Percentiles rank a stretch among this genome's conserved stretches.
These are phyloP conservation scores for Synergus gifuensis DNA, from an alignment of 2,888 invertebrate species.

Conservation along the genomic window DNA sequence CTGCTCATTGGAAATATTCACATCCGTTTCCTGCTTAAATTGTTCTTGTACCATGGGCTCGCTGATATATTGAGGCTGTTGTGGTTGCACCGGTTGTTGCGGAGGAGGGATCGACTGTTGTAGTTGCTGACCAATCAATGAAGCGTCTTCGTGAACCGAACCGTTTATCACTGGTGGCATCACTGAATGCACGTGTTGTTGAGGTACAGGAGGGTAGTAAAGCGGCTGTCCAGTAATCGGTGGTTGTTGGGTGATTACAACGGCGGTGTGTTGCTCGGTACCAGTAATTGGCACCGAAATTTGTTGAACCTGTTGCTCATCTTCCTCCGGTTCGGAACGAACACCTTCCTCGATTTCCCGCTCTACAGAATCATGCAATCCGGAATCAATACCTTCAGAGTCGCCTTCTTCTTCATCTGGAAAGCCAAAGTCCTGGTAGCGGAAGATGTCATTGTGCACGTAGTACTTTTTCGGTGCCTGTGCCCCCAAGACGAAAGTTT, in stretches of 20 bases:
- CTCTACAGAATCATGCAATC: slow-evolving; percentile 67
- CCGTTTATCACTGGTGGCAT: slow-evolving; percentile 74
- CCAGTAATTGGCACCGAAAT: slow-evolving; percentile 60
- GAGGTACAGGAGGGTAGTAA: slow-evolving; percentile 65
- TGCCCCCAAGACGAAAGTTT: slow-evolving; percentile 97
- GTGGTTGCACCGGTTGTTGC: slow-evolving; percentile 56
- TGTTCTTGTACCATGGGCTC: slow-evolving; percentile 69
- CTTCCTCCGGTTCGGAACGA: slow-evolving; percentile 85
- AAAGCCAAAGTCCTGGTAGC: slow-evolving; percentile 88
- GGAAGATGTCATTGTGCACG: slow-evolving; percentile 99
- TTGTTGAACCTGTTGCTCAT: slow-evolving; percentile 76
- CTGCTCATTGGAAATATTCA: slow-evolving; percentile 58
- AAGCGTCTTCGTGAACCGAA: slow-evolving; percentile 74
- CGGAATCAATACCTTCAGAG: slow-evolving; percentile 67
- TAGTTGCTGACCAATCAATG: slow-evolving; percentile 70
- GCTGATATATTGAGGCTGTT: slow-evolving; percentile 66
- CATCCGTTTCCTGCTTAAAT: slow-evolving; percentile 72
- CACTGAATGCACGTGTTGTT: slow-evolving; percentile 70
- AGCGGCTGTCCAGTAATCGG: slow-evolving; percentile 66
- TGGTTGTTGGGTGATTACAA: slow-evolving; percentile 62
- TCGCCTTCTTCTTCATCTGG: slow-evolving; percentile 74
- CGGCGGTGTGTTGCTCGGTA: slow-evolving; percentile 60
- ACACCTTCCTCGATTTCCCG: slow-evolving; percentile 82
- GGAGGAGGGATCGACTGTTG: slow-evolving; percentile 62
- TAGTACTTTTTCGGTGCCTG: slow-evolving; percentile 99